These are phyloP conservation scores for Echeneis naucrates DNA, from an alignment of 2,797 vertebrate species.

Conservation along the genomic window DNA sequence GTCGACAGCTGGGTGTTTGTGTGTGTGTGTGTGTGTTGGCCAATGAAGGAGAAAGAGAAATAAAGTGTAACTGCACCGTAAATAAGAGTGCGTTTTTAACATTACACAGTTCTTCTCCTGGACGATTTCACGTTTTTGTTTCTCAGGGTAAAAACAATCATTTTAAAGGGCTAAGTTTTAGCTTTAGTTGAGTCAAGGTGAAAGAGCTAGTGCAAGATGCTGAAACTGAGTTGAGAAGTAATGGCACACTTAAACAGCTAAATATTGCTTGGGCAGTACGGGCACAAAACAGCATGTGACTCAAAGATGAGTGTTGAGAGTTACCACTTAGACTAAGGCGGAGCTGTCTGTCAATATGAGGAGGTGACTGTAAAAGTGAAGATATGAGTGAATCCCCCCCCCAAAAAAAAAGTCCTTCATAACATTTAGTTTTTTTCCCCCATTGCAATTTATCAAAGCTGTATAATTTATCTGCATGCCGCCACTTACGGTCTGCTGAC, in stretches of 20 bases:
- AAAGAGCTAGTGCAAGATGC: background rate
- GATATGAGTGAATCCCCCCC: background rate
- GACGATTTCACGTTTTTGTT: background rate
- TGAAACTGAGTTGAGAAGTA: background rate
- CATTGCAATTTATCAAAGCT: background rate
- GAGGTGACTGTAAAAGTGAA: background rate
- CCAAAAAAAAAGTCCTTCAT: background rate
- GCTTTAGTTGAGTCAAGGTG: too few species aligned
- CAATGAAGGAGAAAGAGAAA: too few species aligned
- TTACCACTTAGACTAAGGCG: too few species aligned
- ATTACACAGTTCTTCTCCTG: background rate
- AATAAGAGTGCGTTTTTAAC: constrained; percentile 21
- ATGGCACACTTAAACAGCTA: background rate
- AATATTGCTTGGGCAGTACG: background rate
- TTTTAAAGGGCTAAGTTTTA: too few species aligned
- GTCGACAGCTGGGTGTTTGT: constrained; percentile 60
- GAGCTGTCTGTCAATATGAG: background rate
- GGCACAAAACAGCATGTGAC: background rate
- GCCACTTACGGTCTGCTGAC: background rate
- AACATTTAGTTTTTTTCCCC: too few species aligned
- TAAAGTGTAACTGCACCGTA: constrained; percentile 8
- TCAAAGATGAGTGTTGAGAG: background rate
- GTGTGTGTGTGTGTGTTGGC: background rate
- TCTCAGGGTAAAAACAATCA: background rate
- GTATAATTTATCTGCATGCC: background rate